Base-by-base conservation (phyloP, 2,113 vertebrate genomes). In the Thalassoma bifasciatum region DNA sequence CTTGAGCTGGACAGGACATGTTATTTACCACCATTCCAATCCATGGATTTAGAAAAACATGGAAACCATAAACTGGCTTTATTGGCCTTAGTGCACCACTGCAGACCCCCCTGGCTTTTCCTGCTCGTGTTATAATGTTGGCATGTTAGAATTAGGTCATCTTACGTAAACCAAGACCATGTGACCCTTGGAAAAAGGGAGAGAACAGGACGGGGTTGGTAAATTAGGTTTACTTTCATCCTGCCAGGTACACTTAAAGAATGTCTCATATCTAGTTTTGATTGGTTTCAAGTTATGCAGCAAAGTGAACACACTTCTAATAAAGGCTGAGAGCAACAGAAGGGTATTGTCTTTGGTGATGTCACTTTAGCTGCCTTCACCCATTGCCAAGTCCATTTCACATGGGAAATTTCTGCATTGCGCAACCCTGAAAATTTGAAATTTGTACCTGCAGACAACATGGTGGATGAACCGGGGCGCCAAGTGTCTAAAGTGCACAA, bases 121-220 rank as follows among this genome's bases (percentile, higher is more conserved):
- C 62, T 79, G 38, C 79, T 87, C 47, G 53, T 50, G 77, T 83
- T 89, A 66, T 72, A 84, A 10, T 26, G 51, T 66, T 79, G 82
- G 72, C 59, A 87, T 69, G 71, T 69, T 60, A 67, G 68, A 77
- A 82, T 89, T 81, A 81, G 82, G 75, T 92, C 49, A 85, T 88
- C 79, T 86, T 59, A 56, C 75, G 76, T 83, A 88, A 90, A 90
- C 64, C n/a, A 67, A 50, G 57, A 84, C 60, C 82, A 71, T 73
- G 79, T 83, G 84, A 81, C 62, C 54, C 57, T 72, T 51, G 70
- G 22, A 16, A 21, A 70, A 37, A 26, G 1, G 10, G 14, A 47
- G 21, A 36, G 11, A 23, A 37, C 26, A 37, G 13, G 38, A 30
- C 34, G 51, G 21, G 59, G 59, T 14, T 16, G 22, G 56, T 34